Conservation (phyloP, 2,888 invertebrate species). For the Catocala fraxini region DNA sequence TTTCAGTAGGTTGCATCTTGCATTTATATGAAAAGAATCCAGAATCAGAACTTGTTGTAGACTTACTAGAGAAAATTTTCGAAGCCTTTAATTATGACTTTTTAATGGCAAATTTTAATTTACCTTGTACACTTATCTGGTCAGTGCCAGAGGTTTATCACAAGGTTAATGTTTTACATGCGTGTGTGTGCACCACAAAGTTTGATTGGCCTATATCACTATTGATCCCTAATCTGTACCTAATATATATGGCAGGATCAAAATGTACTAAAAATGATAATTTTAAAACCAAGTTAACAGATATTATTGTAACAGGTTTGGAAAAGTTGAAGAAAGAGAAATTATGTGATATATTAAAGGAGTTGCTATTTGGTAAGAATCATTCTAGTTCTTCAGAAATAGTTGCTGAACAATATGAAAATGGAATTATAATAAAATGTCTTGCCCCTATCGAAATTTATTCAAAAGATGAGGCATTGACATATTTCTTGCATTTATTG, state of each 20-base stretch:
- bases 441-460: conserved; percentile 42
- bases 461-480: conserved; percentile 60
- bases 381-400: conserved; percentile 32
- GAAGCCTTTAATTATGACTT: conserved; percentile 63
- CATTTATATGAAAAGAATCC: conserved; percentile 83
- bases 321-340: conserved; percentile 59
- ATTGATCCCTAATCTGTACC: conserved; percentile 72
- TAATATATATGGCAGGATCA: conserved; percentile 77
- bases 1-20: conserved; percentile 87
- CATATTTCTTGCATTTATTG: conserved; percentile 68
- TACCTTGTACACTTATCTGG: conserved; percentile 74
- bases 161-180: conserved; percentile 71
- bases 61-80: conserved; percentile 63
- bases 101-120: conserved; percentile 50
- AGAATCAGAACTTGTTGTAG: conserved; percentile 68
- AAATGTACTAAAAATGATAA: conserved; percentile 69
- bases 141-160: conserved; percentile 74
- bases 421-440: conserved; percentile 74
- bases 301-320: conserved; percentile 71
- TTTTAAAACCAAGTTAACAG: conserved; percentile 68
- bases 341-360: conserved; percentile 51
- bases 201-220: conserved; percentile 68
- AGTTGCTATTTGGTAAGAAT: conserved; percentile 65
- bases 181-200: conserved; percentile 65
- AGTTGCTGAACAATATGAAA: conserved; percentile 71